Conservation (phyloP, 64 coral and sea anemone genomes). For the Pocillopora verrucosa region DNA sequence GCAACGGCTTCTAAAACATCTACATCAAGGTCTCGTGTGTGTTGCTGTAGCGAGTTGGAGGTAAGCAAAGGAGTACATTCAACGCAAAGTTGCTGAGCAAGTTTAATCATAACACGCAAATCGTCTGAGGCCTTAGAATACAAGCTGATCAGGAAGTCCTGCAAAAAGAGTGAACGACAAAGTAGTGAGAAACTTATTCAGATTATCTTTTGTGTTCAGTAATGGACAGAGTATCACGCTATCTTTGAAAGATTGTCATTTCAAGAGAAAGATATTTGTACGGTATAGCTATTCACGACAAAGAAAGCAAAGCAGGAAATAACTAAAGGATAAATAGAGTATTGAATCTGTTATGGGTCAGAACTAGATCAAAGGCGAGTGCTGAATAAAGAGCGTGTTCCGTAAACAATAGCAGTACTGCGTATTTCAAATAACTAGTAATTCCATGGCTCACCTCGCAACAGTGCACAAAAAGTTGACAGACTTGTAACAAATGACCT, state of each 20-base stretch:
- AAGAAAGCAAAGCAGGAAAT: too few species aligned
- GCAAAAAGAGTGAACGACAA: neutral
- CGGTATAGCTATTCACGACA: too few species aligned
- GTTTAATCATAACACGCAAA: constrained; percentile 30
- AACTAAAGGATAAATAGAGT: too few species aligned
- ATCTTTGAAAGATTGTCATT: too few species aligned
- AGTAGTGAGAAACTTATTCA: neutral
- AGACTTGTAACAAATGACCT: constrained; percentile 55
- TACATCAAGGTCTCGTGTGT: constrained; percentile 26
- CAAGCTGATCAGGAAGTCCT: constrained; percentile 36
- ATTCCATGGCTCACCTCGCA: constrained; percentile 42
- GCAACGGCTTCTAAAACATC: constrained; percentile 36
- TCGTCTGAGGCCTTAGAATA: constrained; percentile 8
- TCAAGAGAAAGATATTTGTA: too few species aligned
- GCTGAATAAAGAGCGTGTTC: too few species aligned
- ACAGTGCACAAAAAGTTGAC: constrained; percentile 52
- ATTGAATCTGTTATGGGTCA: neutral
- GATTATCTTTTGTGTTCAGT: too few species aligned
- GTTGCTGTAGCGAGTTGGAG: neutral
- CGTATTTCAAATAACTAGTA: neutral
- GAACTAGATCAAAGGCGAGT: neutral
- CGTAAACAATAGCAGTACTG: neutral
- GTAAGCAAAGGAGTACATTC: constrained; percentile 11
- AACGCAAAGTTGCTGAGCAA: constrained; percentile 4
- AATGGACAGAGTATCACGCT: too few species aligned